Evolutionary conservation across 2,888 invertebrate species (phyloP).

Genomic region (Lymantria dispar): DNA sequence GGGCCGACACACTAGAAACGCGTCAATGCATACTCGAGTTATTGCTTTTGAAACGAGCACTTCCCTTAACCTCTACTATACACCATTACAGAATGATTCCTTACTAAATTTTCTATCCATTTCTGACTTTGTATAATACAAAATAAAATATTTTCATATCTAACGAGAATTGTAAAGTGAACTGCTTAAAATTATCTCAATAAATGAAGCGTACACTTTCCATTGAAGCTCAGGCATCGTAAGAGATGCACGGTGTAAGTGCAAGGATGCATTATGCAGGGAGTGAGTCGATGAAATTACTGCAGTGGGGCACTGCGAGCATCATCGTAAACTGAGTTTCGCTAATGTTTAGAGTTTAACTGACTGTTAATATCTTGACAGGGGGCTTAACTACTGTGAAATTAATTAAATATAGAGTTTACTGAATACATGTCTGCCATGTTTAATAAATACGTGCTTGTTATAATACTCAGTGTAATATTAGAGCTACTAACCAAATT

Average conservation of each 20-base stretch:
- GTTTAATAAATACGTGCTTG: too few relatives aligned
- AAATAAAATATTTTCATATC: not conserved
- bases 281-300: slow-evolving; percentile 54
- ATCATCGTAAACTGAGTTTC: slow-evolving; percentile 58
- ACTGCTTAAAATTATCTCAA: slow-evolving; percentile 8
- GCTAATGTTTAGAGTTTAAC: slow-evolving; percentile 52
- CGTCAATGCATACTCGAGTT: slow-evolving; percentile 72
- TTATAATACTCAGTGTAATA: too few relatives aligned
- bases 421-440: too few relatives aligned
- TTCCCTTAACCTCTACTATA: slow-evolving; percentile 40
- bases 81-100: not conserved
- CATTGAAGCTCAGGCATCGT: slow-evolving; percentile 38
- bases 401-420: not conserved
- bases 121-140: not conserved
- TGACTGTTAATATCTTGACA: slow-evolving; percentile 40
- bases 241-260: slow-evolving; percentile 60
- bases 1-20: slow-evolving; percentile 65
- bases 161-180: slow-evolving; percentile 24
- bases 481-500: too few relatives aligned
- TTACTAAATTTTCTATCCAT: slow-evolving; percentile 1
- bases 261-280: slow-evolving; percentile 70
- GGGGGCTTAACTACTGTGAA: slow-evolving; percentile 26
- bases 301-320: slow-evolving; percentile 27
- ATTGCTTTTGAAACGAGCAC: slow-evolving; percentile 64
- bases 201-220: slow-evolving; percentile 40